Base-by-base conservation (phyloP, 2,888 invertebrate species). In the Lasioglossum figueresi region DNA sequence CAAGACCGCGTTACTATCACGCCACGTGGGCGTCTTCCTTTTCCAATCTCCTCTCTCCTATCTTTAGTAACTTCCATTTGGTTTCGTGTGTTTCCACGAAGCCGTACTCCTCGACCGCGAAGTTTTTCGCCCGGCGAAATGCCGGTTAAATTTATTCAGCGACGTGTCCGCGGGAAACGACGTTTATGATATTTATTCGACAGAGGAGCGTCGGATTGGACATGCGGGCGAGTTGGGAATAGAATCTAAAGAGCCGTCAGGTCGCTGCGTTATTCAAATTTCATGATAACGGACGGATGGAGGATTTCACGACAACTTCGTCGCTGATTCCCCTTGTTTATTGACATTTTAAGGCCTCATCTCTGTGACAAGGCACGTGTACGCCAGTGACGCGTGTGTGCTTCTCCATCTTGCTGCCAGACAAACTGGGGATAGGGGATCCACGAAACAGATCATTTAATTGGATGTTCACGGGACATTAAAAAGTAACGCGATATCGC, bases 1-100 rank as follows among this genome's bases (percentile, higher is more conserved):
- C 23, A 66, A 71, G 66, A 59, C n/a, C 27, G 56, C 68, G 59
- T 81, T 77, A 79, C 84, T 88, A 87, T 87, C 82, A 72, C 34
- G 63, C 52, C 88, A 87, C 88, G 88, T 88, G 84, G 88, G 88
- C 88, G 88, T 88, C 76, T 82, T 88, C 82, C 80, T 80, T 48
- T 66, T 23, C 73, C 82, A 86, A 87, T 88, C 87, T 79, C 59
- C 68, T 72, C 40, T 70, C 83, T 80, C 84, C 80, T 87, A 87
- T 88, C 87, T 88, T 87, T 70, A 80, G 84, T 80, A 84, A 88
- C 68, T 84, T 88, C 84, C 84, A 87, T 87, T 88, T 82, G 71
- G 80, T 68, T 83, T 31, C 75, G 73, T 78, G 56, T 70, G 74
- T 56, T 52, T 79, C 85, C 63, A 66, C 74, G 80, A 78, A 75